Evolutionary conservation across 2,888 invertebrate genomes (phyloP), one percentile per base, ranked within the genome.

Genomic region (Tortricodes alternella): DNA sequence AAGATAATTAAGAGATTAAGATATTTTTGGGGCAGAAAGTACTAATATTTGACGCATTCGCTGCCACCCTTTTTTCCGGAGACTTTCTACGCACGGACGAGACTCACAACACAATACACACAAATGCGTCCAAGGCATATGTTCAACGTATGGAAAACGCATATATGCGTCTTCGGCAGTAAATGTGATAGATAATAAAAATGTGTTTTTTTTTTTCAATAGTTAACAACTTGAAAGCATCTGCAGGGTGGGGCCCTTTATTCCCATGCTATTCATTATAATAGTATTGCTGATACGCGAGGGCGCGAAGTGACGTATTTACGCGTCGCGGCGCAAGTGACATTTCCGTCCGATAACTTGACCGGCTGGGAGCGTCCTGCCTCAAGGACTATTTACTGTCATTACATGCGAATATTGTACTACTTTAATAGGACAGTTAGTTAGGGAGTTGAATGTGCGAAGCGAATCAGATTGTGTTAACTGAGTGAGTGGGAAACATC

Each of bases 291-390:
- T 35, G 24, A 43, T 43, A 43, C 9, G 21, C 70, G 77, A 81
- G 76, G 76, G 78, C 66, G 75, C 71, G 62, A 67, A 71, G 69
- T 74, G 72, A 74, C 73, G 71, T 61, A 55, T 61, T 67, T 66
- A 68, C 57, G 43, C 48, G 43, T 74, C 67, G 43, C 18, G 41
- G 48, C 75, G 73, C 84, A 83, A 88, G 80, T 85, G 87, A 83
- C 78, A 80, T 80, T 80, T 89, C 88, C 89, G 86, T 67, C 71
- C 73, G 84, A 85, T 85, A 84, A 78, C 73, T 77, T 65, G 64
- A 38, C 52, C 56, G 59, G 59, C 41, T 57, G 60, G 58, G 62
- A 60, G 60, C 65, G 66, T 67, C 69, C 68, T 68, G 65, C 67
- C 63, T 66, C 63, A 61, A 70, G 64, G 65, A 65, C 66, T 66